These are phyloP conservation scores for Drosophila tani DNA, from an alignment of 1,140 invertebrate species.

Conservation along the genomic window DNA sequence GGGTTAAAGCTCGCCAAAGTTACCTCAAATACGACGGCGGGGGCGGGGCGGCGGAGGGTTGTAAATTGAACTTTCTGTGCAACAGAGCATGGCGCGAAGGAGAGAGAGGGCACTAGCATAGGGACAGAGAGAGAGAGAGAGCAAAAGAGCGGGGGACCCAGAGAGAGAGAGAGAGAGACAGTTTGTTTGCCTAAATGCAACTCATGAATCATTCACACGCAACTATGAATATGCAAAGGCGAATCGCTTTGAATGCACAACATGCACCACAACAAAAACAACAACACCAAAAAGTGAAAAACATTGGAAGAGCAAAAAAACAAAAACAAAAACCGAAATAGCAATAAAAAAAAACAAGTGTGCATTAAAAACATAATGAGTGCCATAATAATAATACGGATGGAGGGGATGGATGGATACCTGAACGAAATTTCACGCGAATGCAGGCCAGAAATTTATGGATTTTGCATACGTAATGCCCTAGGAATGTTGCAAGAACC, in stretches of 20 bases:
- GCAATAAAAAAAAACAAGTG: neutral
- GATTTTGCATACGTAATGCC: no score
- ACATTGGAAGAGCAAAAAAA: conserved; percentile 4
- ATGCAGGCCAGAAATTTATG: neutral
- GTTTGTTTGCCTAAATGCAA: conserved; percentile 51
- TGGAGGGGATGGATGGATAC: no score
- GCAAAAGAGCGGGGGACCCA: neutral
- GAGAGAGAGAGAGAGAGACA: conserved; percentile 27
- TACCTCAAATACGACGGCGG: conserved; percentile 34
- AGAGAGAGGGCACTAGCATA: neutral
- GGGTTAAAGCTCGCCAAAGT: conserved; percentile 77
- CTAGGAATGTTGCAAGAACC: neutral
- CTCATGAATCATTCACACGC: conserved; percentile 62
- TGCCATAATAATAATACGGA: neutral
- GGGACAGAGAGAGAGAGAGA: conserved; percentile 3
- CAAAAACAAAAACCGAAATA: neutral
- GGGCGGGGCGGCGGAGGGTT: conserved; percentile 11
- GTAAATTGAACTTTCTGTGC: conserved; percentile 77
- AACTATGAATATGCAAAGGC: conserved; percentile 53
- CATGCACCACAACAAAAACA: conserved; percentile 16
- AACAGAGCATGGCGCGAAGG: conserved; percentile 55
- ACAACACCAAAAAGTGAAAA: conserved; percentile 4
- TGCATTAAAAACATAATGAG: conserved; percentile 4
- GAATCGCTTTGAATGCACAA: conserved; percentile 49
- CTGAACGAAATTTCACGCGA: neutral